Conservation (phyloP, 2,888 invertebrate genomes). For the Diogma glabrata region DNA sequence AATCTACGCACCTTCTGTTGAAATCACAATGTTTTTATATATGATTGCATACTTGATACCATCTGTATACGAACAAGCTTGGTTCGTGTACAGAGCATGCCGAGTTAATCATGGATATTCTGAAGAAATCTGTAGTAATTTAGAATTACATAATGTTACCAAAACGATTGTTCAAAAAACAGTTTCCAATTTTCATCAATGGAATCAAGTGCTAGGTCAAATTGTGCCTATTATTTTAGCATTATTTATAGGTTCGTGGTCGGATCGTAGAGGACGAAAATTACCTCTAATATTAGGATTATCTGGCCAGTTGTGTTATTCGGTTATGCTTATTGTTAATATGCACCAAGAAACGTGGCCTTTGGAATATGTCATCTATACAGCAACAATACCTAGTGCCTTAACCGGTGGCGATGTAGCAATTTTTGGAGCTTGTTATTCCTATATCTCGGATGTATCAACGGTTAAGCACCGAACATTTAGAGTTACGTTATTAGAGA, state of each 20-base stretch:
- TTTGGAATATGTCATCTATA: conserved; percentile 59
- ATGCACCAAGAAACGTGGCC: conserved; percentile 59
- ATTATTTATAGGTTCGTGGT: conserved; percentile 70
- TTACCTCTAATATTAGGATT: conserved; percentile 59
- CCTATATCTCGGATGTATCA: conserved; percentile 71
- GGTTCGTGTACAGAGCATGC: conserved; percentile 68
- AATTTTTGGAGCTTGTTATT: conserved; percentile 66
- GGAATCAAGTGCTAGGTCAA: conserved; percentile 64
- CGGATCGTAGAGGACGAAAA: conserved; percentile 67
- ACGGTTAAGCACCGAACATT: conserved; percentile 57
- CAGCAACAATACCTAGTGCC: conserved; percentile 64
- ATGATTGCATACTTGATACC: conserved; percentile 81
- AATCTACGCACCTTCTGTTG: conserved; percentile 43
- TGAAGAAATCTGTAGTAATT: conserved; percentile 52
- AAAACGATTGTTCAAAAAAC: conserved; percentile 65
- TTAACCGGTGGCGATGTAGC: conserved; percentile 68
- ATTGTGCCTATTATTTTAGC: conserved; percentile 63
- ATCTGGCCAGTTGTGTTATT: conserved; percentile 62
- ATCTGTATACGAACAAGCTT: conserved; percentile 65
- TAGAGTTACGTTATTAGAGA: conserved; percentile 70
- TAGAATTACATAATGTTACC: conserved; percentile 45
- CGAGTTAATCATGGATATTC: conserved; percentile 58
- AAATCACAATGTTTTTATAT: conserved; percentile 77
- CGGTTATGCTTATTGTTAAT: conserved; percentile 61
- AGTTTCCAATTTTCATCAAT: conserved; percentile 63